Evolutionary conservation across 2,113 vertebrate genomes (phyloP), one percentile per base, ranked within the genome.

Genomic region (Chionomys nivalis): DNA sequence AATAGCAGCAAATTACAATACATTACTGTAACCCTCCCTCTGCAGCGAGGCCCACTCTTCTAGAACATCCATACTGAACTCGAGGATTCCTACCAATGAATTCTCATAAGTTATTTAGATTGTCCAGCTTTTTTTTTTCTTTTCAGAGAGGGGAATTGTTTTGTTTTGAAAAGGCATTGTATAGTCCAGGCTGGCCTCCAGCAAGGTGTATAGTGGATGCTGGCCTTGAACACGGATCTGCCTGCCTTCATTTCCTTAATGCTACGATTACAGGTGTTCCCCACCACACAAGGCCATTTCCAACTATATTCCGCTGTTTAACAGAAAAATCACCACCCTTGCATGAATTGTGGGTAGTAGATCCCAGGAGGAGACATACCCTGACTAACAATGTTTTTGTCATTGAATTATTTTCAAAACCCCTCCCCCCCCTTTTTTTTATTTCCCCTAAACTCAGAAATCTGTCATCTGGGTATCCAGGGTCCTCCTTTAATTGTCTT

Each of bases 401-500:
- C 52, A 33, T 14, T 16, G 7, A 5, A 16, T 79, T 44, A 9
- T 86, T 82, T 68, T 49, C 14, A 85, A 72, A 28, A 70, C 4
- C 63, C 31, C 12, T 23, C 36, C 63, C 12, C 52, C 24, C 12
- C 28, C 24, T 42, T 76, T 28, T 58, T 86, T 33, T 44, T 58
- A 58, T 58, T 58, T 16, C 61, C 24, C 19, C 68, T 55, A 42
- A 90, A 82, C 77, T 82, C 58, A 73, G 65, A 76, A 33, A 42
- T 77, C 3, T 52, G 70, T 89, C 65, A 16, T 7, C 76, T 70
- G 13, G 31, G 23, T 75, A 33, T 70, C 55, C 10, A 8, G 75
- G 70, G 24, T 77, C 82, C 65, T 96, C n/a, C 65, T 90, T 6
- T 47, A 95, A 52, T 21, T 90, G 26, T 87, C 75, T 26, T 82